Conservation (phyloP, 2,113 vertebrate genomes). For the Capreolus pygargus region DNA sequence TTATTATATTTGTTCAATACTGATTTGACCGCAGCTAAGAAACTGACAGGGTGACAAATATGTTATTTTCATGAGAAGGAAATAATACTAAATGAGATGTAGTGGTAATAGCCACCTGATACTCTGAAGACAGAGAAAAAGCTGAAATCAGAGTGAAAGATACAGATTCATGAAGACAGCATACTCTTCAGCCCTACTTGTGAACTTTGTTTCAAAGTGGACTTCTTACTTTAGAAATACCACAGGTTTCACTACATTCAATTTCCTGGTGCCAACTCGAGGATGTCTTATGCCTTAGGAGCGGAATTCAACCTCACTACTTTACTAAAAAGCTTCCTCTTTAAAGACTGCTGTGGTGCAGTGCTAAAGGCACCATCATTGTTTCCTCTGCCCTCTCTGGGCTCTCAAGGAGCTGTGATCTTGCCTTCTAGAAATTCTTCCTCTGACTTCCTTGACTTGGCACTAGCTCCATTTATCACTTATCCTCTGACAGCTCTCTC, state of each 20-base stretch:
- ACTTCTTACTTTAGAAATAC: not conserved
- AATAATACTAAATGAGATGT: not conserved
- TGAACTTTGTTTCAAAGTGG: not conserved
- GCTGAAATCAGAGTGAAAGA: not conserved
- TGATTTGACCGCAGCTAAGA: not conserved
- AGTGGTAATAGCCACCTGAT: not conserved
- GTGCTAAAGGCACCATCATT: not conserved
- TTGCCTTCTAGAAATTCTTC: not conserved
- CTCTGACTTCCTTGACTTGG: not conserved
- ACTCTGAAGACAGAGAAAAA: not conserved
- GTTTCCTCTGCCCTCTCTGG: not conserved
- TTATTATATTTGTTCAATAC: not conserved
- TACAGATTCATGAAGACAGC: not conserved
- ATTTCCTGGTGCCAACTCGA: not conserved
- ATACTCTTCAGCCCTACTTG: not conserved
- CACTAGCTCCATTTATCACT: not conserved
- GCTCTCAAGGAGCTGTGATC: not conserved
- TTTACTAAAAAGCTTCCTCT: not conserved
- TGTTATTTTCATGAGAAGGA: not conserved
- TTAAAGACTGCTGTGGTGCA: not conserved
- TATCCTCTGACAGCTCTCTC: not conserved
- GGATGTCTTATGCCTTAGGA: not conserved
- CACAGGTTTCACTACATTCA: not conserved
- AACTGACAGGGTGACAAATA: not conserved
- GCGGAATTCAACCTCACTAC: rapidly evolving